Base-by-base conservation (phyloP, 2,888 invertebrate genomes). In the Troides oblongomaculatus region DNA sequence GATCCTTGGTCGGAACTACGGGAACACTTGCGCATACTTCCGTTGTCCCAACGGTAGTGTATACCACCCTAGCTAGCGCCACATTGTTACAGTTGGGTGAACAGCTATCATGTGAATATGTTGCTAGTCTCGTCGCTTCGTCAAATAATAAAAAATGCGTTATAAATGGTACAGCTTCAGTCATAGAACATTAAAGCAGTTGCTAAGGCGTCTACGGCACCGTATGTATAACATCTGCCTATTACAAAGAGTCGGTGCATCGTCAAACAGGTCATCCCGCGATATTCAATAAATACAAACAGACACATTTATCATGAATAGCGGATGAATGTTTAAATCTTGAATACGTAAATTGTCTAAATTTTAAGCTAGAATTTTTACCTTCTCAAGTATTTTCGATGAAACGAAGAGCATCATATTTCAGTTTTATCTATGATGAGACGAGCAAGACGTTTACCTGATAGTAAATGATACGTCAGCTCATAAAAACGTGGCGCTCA, bases 221-320 rank as follows among this genome's bases (percentile, higher is more conserved):
- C 75, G 80, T 81, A 82, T 86, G 81, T 82, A 85, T 85, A 85
- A 84, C 86, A 86, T 88, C 86, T 87, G 86, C 86, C 84, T 75
- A 88, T 86, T 86, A 86, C 75, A 75, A 76, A 75, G 72, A 85
- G 85, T 84, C 81, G 84, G 87, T 89, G 91, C 88, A 88, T 91
- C 81, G 81, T 76, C 86, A 91, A 90, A 77, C 89, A 90, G 89
- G 86, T 88, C 87, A 88, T 82, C 83, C 75, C 74, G 79, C 77
- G 78, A 81, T 81, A 84, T 85, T 84, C 83, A 81, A 76, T 80
- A 83, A 74, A 75, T 71, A 76, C 77, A 74, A 78, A 75, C 80
- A 84, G 81, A 85, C 83, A 81, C 83, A 89, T 90, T 78, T 81
- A 87, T 90, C 87, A 83, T 79, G 80, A 75, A 74, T 76, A 77